Base-by-base conservation (phyloP, 2,113 vertebrate species). In the Osmerus eperlanus region DNA sequence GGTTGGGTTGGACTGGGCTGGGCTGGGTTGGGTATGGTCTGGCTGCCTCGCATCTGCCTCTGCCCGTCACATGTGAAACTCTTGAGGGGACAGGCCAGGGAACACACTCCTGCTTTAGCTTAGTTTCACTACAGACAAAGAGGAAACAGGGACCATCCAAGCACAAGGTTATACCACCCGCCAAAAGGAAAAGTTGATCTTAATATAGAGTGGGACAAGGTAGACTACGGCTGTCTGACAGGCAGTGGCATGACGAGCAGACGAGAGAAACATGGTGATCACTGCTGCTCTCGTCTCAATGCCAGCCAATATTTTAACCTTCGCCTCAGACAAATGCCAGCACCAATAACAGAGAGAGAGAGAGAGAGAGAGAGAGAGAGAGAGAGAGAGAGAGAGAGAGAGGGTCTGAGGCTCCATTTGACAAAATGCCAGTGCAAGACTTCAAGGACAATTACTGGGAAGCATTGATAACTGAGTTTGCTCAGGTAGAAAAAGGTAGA, bases 131-230 rank as follows among this genome's bases (percentile, higher is more conserved):
- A 19, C 15, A 12, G 72, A 58, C 58, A 55, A 23, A 68, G 18
- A 19, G 7, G 12, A 4, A 36, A 36, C 15, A 72, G 79, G 84
- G 83, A 66, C 85, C 85, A 84, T 67, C 60, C 59, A 70, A 78
- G 56, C 68, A 71, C 47, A 55, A 82, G 80, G 75, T 70, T 74
- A 82, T 82, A 68, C 77, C 71, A 65, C 55, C 25, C 58, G 71
- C 76, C 73, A 56, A 58, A 71, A 65, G 56, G 32, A 67, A 83
- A 76, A 71, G 63, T 25, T 76, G 60, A 56, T 78, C 71, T 60
- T 18, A 64, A 76, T 75, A 72, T 72, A 67, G 72, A 73, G 65
- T 65, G 52, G 78, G 69, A 84, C 67, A 77, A 77, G 71, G 67
- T 25, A 69, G 69, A 79, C 36, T 71, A 65, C 65, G 77, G 65